phyloP scores from a whole-genome alignment of 2,797 vertebrate genomes.

The Neostethus bicornis region DNA sequence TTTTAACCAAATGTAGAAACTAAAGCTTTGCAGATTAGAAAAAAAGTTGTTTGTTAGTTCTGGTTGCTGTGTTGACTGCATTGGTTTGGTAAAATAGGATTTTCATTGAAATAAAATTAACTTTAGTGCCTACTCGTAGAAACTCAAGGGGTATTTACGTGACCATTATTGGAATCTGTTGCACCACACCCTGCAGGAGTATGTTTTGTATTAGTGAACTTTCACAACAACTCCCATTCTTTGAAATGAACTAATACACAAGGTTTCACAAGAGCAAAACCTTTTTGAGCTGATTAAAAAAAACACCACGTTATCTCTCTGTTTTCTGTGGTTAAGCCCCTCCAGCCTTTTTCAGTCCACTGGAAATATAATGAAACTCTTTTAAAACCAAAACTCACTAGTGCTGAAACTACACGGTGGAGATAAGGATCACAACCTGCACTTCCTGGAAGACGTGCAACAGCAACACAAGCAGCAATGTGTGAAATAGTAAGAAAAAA shows the following conservation, averaged over 20 bases:
- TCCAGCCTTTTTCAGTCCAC: constrained; percentile 33
- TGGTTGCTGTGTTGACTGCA: constrained; percentile 10
- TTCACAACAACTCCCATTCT: not conserved
- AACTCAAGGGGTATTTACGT: constrained; percentile 7
- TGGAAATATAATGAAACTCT: constrained; percentile 52
- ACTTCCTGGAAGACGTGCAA: constrained; percentile 43
- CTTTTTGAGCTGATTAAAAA: constrained; percentile 7
- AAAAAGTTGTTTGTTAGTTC: not conserved
- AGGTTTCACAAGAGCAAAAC: not conserved
- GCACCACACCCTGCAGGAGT: constrained; percentile 7
- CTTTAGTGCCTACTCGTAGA: not conserved
- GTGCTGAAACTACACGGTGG: constrained; percentile 15
- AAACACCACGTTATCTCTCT: not conserved
- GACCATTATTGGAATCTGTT: constrained; percentile 19
- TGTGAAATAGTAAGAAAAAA: not conserved
- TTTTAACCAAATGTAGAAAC: constrained; percentile 24
- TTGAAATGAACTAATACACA: constrained; percentile 18
- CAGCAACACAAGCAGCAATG: not conserved
- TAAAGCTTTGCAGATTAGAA: constrained; percentile 4
- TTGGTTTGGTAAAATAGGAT: too few species aligned
- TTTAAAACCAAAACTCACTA: constrained; percentile 22
- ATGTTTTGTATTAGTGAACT: not conserved
- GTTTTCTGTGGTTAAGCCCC: not conserved
- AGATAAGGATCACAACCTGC: constrained; percentile 58
- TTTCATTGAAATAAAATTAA: constrained; percentile 27